These are phyloP conservation scores for Eristalis tenax DNA, from an alignment of 2,888 invertebrate genomes.

Conservation along the genomic window DNA sequence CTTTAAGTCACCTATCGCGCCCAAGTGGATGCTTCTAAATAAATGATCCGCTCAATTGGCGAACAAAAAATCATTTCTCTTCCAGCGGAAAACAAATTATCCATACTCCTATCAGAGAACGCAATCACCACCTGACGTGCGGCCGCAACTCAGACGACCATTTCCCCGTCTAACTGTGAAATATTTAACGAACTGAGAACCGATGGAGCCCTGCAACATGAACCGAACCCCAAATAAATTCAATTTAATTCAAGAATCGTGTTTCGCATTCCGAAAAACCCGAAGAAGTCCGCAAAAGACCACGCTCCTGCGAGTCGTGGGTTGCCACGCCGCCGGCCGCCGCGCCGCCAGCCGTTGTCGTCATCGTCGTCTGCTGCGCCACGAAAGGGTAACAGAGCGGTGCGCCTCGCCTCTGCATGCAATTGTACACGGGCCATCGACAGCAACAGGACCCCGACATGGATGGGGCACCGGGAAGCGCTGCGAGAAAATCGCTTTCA, in stretches of 20 bases:
- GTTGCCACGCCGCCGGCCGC: too few relatives aligned
- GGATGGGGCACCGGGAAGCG: neutral
- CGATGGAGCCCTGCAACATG: slow-evolving; percentile 16
- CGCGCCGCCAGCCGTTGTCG: neutral
- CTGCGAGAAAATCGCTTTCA: neutral
- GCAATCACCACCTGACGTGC: slow-evolving; percentile 53
- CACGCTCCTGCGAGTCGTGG: neutral
- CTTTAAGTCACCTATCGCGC: neutral
- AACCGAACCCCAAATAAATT: slow-evolving; percentile 62
- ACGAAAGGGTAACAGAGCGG: neutral
- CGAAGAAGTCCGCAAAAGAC: slow-evolving; percentile 19
- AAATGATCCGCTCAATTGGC: slow-evolving; percentile 64
- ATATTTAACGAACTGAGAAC: slow-evolving; percentile 31
- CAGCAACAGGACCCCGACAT: neutral
- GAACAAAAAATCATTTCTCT: slow-evolving; percentile 63
- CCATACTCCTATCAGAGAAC: slow-evolving; percentile 49
- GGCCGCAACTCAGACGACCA: slow-evolving; percentile 18
- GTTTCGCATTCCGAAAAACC: slow-evolving; percentile 42
- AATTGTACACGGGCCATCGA: neutral
- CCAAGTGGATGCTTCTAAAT: slow-evolving; percentile 14
- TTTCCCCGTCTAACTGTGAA: slow-evolving; percentile 61
- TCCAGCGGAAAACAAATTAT: slow-evolving; percentile 61
- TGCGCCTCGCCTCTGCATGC: neutral
- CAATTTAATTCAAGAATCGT: slow-evolving; percentile 68
- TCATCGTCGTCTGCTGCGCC: neutral